Evolutionary conservation across 2,888 invertebrate species (phyloP).

Genomic region (Microplitis manilae): DNA sequence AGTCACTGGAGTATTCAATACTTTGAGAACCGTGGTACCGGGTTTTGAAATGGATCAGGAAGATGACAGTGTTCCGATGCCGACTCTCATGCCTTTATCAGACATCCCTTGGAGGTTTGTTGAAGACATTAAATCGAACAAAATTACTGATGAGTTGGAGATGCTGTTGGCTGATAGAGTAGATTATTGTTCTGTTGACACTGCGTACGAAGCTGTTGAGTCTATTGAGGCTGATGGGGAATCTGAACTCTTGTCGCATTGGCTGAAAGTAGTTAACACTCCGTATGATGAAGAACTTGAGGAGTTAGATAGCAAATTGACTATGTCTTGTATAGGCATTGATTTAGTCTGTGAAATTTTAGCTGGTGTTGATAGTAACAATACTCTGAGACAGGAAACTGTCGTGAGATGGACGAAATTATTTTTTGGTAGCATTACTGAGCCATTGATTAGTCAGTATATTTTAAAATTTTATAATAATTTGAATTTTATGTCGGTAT

Average conservation of each 20-base stretch:
- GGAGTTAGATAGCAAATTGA: slow-evolving; percentile 72
- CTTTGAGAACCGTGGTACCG: slow-evolving; percentile 81
- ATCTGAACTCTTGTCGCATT: slow-evolving; percentile 63
- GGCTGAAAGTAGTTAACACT: slow-evolving; percentile 63
- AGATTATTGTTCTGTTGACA: slow-evolving; percentile 76
- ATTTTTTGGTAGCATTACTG: slow-evolving; percentile 70
- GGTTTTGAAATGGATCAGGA: slow-evolving; percentile 72
- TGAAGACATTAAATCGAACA: slow-evolving; percentile 69
- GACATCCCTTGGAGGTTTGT: slow-evolving; percentile 72
- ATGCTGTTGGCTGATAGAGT: slow-evolving; percentile 71
- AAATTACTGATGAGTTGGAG: slow-evolving; percentile 58
- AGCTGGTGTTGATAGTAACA: slow-evolving; percentile 69
- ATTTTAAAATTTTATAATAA: slow-evolving; percentile 33
- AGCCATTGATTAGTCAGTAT: slow-evolving; percentile 63
- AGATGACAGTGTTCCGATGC: slow-evolving; percentile 60
- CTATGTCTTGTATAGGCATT: slow-evolving; percentile 70
- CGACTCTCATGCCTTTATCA: slow-evolving; percentile 64
- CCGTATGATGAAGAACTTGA: slow-evolving; percentile 72
- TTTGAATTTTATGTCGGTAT: slow-evolving; percentile 50
- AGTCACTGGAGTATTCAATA: slow-evolving; percentile 85
- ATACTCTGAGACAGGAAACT: slow-evolving; percentile 72
- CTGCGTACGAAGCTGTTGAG: slow-evolving; percentile 77
- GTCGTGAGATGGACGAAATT: slow-evolving; percentile 72
- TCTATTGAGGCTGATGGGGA: slow-evolving; percentile 72
- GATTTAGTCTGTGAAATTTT: slow-evolving; percentile 73